Conservation (phyloP, 2,888 invertebrate genomes). For the Tenthredo scrophulariae region DNA sequence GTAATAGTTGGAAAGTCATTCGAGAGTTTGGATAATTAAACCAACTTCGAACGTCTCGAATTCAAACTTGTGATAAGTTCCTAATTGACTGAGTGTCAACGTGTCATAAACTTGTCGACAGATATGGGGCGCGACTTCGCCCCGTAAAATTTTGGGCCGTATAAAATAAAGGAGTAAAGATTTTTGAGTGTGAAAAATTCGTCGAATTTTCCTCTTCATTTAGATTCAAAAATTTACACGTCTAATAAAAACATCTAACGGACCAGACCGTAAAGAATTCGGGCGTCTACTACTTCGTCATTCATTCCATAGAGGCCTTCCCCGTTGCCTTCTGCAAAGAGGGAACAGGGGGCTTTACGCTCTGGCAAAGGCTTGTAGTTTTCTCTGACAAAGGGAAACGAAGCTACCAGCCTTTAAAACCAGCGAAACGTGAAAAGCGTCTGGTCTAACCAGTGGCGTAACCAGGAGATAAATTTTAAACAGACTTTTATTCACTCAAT, state of each 20-base stretch:
- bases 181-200: background rate
- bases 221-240: background rate
- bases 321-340: background rate
- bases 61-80: conserved; percentile 6
- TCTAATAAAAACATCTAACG: background rate
- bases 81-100: conserved; percentile 26
- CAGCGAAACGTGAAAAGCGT: conserved; percentile 40
- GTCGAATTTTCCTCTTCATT: background rate
- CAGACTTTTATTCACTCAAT: conserved; percentile 5
- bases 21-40: background rate
- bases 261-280: background rate
- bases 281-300: conserved; percentile 15
- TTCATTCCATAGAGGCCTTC: conserved; percentile 11
- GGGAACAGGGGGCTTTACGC: background rate
- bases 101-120: background rate
- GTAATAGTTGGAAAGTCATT: background rate
- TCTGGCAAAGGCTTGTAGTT: conserved; percentile 40
- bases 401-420: conserved; percentile 30
- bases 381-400: conserved; percentile 35
- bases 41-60: background rate
- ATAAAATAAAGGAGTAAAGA: background rate
- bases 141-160: background rate
- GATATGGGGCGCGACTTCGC: background rate
- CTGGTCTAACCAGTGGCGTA: conserved; percentile 21
- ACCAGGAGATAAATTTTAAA: background rate